Evolutionary conservation across 2,888 invertebrate genomes (phyloP), one percentile per base, ranked within the genome.

Genomic region (Neoscelio sp.): DNA sequence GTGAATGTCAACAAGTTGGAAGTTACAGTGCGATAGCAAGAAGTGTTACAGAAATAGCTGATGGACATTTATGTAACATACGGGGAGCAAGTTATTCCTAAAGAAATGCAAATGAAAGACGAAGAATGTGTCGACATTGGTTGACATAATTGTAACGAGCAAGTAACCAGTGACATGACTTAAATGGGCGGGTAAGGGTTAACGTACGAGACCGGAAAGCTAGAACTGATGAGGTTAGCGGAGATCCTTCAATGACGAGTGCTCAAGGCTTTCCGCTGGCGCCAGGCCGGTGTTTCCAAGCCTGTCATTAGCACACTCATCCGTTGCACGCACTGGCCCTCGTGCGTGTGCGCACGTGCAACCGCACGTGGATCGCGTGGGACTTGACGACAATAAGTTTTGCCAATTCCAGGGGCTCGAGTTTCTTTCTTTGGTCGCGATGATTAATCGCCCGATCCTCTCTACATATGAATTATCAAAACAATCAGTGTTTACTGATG

Each of bases 251-350:
- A 78, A 73, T 78, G 76, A 74, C 70, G 74, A 80, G 73, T 75
- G 85, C 85, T 80, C 62, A 80, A 65, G 83, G 85, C 82, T 80
- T 85, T 84, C 76, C 82, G 81, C 83, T 84, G 86, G 87, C 87
- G 88, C 87, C 87, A 84, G 79, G 77, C 81, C 85, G 85, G 82
- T 83, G 82, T 86, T 86, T 85, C 82, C 82, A 82, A 81, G 85
- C 85, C 87, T 86, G 87, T 88, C 87, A 88, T 88, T 88, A 88
- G 83, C 85, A 78, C 87, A 84, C 83, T 84, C 85, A 83, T 84
- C 84, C 83, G 84, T 85, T 85, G 84, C 87, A 85, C 84, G 87
- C 85, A 84, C 84, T 80, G 74, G 81, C 78, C 78, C 81, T 78
- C 82, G 80, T 85, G 82, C 83, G 84, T 84, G 86, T 84, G 84